phyloP scores from a whole-genome alignment of 2,888 invertebrate species.

The Achlya flavicornis region DNA sequence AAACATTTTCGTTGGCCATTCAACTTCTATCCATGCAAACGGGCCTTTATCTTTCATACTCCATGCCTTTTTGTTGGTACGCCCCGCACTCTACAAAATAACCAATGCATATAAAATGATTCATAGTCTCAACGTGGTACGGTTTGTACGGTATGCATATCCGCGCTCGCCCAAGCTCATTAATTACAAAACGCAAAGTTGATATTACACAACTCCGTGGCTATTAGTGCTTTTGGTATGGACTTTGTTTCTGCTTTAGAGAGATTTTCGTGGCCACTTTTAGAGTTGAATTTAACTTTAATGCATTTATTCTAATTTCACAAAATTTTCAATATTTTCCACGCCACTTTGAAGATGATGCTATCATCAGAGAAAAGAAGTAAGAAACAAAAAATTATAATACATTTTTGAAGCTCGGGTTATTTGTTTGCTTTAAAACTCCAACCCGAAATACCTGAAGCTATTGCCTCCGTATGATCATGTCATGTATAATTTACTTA shows the following conservation, averaged over 20 bases:
- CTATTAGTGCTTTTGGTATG: slow-evolving; percentile 27
- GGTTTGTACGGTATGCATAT: slow-evolving; percentile 38
- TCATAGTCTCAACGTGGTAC: slow-evolving; percentile 57
- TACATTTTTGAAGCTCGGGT: background rate
- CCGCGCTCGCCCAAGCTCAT: slow-evolving; percentile 54
- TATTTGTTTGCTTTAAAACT: no score
- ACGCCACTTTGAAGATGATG: no score
- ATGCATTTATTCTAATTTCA: no score
- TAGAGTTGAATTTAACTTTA: background rate
- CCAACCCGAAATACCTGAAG: no score
- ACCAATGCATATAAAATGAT: slow-evolving; percentile 75
- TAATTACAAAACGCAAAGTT: slow-evolving; percentile 58
- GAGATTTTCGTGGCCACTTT: background rate
- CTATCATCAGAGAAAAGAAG: no score
- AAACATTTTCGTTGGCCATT: slow-evolving; percentile 40
- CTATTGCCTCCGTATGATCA: no score
- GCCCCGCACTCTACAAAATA: slow-evolving; percentile 49
- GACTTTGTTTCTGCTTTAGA: slow-evolving; percentile 23
- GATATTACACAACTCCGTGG: slow-evolving; percentile 34
- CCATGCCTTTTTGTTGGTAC: slow-evolving; percentile 28
- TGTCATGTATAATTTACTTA: no score
- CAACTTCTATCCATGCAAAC: slow-evolving; percentile 26
- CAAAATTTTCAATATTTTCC: no score
- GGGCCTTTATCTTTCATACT: slow-evolving; percentile 45
- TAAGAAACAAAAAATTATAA: background rate